Conservation (phyloP, 2,888 invertebrate species). For the Elmis aenea region DNA sequence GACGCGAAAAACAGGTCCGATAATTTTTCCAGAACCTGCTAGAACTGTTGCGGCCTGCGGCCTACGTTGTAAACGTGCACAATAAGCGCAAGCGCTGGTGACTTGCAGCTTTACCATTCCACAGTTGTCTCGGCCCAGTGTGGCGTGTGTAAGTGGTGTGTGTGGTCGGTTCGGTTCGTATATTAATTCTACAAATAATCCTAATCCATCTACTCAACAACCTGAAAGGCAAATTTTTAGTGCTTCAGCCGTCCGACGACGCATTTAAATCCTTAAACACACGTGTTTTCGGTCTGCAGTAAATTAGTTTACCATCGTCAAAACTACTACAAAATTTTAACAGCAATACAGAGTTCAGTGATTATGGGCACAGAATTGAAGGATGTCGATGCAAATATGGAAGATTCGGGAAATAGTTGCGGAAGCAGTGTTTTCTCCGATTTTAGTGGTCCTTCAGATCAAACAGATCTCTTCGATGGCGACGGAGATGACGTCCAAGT, state of each 20-base stretch:
- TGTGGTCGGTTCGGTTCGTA: constrained; percentile 32
- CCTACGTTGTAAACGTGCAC: not conserved
- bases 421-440: constrained; percentile 46
- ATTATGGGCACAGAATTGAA: constrained; percentile 43
- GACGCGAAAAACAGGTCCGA: not conserved
- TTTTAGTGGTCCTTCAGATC: constrained; percentile 40
- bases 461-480: constrained; percentile 53
- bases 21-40: constrained; percentile 6
- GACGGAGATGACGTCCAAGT: constrained; percentile 54
- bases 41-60: not conserved
- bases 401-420: constrained; percentile 48
- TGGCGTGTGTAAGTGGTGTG: constrained; percentile 38
- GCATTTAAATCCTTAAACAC: constrained; percentile 8
- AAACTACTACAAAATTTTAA: too few species aligned
- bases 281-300: too few species aligned
- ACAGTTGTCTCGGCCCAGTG: constrained; percentile 36
- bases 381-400: constrained; percentile 42
- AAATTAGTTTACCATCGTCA: too few species aligned
- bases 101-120: constrained; percentile 15
- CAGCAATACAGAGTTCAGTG: constrained; percentile 25
- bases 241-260: constrained; percentile 12
- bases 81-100: constrained; percentile 12
- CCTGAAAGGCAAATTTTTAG: too few species aligned
- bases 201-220: not conserved
- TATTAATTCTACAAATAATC: too few species aligned